Percentiles rank a stretch among this genome's conserved stretches.
phyloP scores from a whole-genome alignment of 2,888 invertebrate genomes.

The Ommatoiulus sabulosus region DNA sequence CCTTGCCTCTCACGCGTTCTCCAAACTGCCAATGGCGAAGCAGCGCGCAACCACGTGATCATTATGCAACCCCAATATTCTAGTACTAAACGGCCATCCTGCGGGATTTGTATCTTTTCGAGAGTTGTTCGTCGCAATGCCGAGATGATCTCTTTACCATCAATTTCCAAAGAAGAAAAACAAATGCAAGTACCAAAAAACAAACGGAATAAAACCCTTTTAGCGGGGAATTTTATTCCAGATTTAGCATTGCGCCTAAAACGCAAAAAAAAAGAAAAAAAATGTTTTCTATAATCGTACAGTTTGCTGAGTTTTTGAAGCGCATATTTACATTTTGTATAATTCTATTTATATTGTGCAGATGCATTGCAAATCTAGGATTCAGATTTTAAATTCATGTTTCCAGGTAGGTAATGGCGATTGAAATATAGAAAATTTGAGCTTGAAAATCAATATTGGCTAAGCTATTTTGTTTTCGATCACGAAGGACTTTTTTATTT shows the following conservation, averaged over 20 bases:
- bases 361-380: neutral
- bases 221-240: conserved; percentile 1
- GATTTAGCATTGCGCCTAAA: neutral
- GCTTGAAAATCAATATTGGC: neutral
- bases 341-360: neutral
- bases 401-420: conserved; percentile 5
- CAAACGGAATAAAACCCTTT: neutral
- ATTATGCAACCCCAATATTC: neutral
- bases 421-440: neutral
- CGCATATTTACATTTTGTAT: neutral
- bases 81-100: conserved; percentile 9
- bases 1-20: neutral
- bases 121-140: neutral
- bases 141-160: conserved; percentile 12
- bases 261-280: neutral
- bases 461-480: too few relatives aligned
- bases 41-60: neutral
- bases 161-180: conserved; percentile 38
- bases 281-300: neutral
- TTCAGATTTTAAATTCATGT: neutral
- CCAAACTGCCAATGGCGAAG: neutral
- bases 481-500: too few relatives aligned
- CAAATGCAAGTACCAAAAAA: conserved; percentile 32
- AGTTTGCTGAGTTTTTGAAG: neutral
- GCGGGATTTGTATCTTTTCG: neutral